These are phyloP conservation scores for Pelodytes ibericus DNA, from an alignment of 2,797 vertebrate species.

Conservation along the genomic window DNA sequence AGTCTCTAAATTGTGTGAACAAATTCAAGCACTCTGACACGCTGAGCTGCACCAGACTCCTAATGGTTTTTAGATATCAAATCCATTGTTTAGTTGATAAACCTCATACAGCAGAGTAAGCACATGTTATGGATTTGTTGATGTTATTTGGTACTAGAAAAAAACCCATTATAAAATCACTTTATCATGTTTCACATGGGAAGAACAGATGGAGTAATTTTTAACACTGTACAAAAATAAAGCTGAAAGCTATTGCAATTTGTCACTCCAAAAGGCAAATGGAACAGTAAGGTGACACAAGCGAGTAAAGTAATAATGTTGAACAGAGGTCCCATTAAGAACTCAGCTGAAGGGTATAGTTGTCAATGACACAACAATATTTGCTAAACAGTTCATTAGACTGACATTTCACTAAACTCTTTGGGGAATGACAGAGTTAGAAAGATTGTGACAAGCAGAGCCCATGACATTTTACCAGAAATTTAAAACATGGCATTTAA, in stretches of 20 bases:
- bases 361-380: slow-evolving; percentile 66
- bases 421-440: slow-evolving; percentile 64
- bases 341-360: slow-evolving; percentile 60
- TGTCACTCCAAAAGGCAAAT: slow-evolving; percentile 50
- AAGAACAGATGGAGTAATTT: slow-evolving; percentile 42
- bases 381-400: slow-evolving; percentile 69
- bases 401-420: slow-evolving; percentile 68
- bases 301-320: slow-evolving; percentile 56
- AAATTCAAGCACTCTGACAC: too few relatives aligned
- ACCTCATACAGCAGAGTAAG: too few relatives aligned
- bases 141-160: background rate
- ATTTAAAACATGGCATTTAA: slow-evolving; percentile 68
- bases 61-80: too few relatives aligned
- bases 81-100: too few relatives aligned
- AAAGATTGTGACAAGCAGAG: slow-evolving; percentile 65
- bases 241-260: slow-evolving; percentile 37
- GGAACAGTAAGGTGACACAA: slow-evolving; percentile 59
- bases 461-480: slow-evolving; percentile 70
- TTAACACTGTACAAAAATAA: slow-evolving; percentile 25
- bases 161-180: background rate
- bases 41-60: too few relatives aligned
- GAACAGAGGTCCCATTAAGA: slow-evolving; percentile 58
- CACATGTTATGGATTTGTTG: too few relatives aligned
- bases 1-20: too few relatives aligned
- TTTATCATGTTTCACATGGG: background rate